Base-by-base conservation (phyloP, 64 coral and sea anemone species). In the Actinia equina region DNA sequence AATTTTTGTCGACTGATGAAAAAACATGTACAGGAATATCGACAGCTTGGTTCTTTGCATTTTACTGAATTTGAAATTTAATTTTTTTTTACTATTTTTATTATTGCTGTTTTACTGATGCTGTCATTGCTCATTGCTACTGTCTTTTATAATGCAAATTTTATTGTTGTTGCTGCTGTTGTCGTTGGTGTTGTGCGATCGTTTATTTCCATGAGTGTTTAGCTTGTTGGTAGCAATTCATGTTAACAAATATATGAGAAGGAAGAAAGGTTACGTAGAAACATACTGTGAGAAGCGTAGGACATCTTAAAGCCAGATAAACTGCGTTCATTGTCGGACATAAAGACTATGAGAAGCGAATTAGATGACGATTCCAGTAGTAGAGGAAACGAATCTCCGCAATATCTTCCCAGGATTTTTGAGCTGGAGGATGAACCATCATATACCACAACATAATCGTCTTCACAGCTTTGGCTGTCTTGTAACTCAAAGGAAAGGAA, bases 221-320 rank as follows among this genome's bases (percentile, higher is more conserved):
- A 37, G 30, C 30, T 37, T 37, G 30, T 37, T 37, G 30, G 30
- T 37, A 37, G 30, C 30, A 37, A 37, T 37, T 37, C 30, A 37
- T 37, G 30, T 37, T 37, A 37, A 37, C 30, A 37, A 37, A 37
- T 37, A 37, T 37, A 37, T 37, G 30, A 37, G 30, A 37, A 37
- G 30, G 30, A 22, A 9, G 15, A 20, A 65, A 23, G 6, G 59
- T 60, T 60, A 60, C 0, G 59, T 19, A 0, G 63, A 7, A 8
- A 69, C 63, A 23, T 69, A 69, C 63, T 69, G 63, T 69, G 23
- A 69, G 63, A 69, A 20, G 63, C 1, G n/a, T 5, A 69, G 63
- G 63, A 69, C 7, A 69, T 69, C n/a, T 69, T 69, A 69, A 69
- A 69, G 63, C 63, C 63, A 69, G 63, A n/a, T 22, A 69, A 69